These are phyloP conservation scores for Romanogobio albipinnatus DNA, from an alignment of 2,113 vertebrate genomes.

Conservation along the genomic window DNA sequence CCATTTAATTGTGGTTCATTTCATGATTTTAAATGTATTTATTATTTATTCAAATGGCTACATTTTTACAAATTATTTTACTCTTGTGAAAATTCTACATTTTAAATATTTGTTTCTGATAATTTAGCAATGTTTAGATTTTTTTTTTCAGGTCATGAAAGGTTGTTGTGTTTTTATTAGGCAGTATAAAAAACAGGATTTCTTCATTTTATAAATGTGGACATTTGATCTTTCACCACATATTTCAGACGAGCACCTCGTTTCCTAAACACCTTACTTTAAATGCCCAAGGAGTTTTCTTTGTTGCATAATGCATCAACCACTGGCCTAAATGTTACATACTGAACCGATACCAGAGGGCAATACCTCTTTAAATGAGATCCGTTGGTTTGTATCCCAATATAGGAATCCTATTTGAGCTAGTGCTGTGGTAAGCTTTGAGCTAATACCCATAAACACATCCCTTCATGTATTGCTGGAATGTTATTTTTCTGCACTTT, in stretches of 20 bases:
- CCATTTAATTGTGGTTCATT: not conserved
- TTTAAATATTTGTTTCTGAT: not conserved
- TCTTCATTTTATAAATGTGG: not conserved
- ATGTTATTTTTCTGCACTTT: conserved; percentile 67
- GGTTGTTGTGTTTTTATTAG: not conserved
- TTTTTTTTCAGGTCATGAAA: not conserved
- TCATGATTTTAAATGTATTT: not conserved
- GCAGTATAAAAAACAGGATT: not conserved
- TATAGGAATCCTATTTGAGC: conserved; percentile 66
- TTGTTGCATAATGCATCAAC: conserved; percentile 74
- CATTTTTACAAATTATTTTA: not conserved
- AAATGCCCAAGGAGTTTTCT: conserved; percentile 66
- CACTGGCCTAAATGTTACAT: conserved; percentile 66
- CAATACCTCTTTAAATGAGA: conserved; percentile 69
- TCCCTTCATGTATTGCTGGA: conserved; percentile 72
- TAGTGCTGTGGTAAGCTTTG: conserved; percentile 68
- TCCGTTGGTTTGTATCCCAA: conserved; percentile 61
- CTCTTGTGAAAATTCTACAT: not conserved
- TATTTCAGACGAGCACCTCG: conserved; percentile 55
- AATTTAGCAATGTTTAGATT: not conserved
- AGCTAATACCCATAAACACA: conserved; percentile 72
- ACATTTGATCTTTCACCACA: not conserved
- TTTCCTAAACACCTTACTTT: conserved; percentile 8
- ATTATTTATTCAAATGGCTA: too few species aligned
- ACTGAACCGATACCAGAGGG: conserved; percentile 66